A percentile compares a stretch with the other conserved stretches of the same genome.
These are phyloP conservation scores for Origma solitaria DNA, from an alignment of 2,113 vertebrate species.

Conservation along the genomic window DNA sequence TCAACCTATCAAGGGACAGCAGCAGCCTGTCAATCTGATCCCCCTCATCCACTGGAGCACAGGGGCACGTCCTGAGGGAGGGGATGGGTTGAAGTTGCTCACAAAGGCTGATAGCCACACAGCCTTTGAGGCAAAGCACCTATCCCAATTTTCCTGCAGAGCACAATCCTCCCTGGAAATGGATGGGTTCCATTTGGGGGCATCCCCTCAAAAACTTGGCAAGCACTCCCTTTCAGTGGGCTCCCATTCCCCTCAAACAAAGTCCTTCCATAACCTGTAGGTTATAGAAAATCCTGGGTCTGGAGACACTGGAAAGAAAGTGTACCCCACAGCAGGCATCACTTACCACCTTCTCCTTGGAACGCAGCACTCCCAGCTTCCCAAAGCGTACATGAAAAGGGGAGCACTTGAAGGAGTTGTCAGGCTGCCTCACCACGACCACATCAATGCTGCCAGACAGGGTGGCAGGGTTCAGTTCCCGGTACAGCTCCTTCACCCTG, in stretches of 20 bases:
- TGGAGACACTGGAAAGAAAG: background rate
- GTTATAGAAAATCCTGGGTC: background rate
- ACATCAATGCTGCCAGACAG: conserved; percentile 91
- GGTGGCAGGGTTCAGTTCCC: conserved; percentile 87
- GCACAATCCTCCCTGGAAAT: background rate
- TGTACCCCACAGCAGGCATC: background rate
- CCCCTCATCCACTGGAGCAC: background rate
- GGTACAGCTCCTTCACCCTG: conserved; percentile 89
- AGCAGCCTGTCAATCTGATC: background rate
- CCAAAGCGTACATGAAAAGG: conserved; percentile 94
- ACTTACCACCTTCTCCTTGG: conserved; percentile 92
- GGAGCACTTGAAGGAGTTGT: conserved; percentile 89
- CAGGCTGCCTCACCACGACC: conserved; percentile 86
- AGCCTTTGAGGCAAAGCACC: background rate
- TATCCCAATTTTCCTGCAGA: background rate
- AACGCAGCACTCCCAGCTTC: conserved; percentile 90
- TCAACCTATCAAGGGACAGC: conserved; percentile 78
- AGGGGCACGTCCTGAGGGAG: background rate
- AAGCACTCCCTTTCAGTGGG: background rate
- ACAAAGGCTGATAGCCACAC: background rate
- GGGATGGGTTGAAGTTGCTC: background rate
- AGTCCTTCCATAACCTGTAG: background rate
- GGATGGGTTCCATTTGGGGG: background rate
- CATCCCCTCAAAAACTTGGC: background rate
- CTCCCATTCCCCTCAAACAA: background rate